Evolutionary conservation across 2,797 vertebrate genomes (phyloP).

Genomic region (Botia almorhae): DNA sequence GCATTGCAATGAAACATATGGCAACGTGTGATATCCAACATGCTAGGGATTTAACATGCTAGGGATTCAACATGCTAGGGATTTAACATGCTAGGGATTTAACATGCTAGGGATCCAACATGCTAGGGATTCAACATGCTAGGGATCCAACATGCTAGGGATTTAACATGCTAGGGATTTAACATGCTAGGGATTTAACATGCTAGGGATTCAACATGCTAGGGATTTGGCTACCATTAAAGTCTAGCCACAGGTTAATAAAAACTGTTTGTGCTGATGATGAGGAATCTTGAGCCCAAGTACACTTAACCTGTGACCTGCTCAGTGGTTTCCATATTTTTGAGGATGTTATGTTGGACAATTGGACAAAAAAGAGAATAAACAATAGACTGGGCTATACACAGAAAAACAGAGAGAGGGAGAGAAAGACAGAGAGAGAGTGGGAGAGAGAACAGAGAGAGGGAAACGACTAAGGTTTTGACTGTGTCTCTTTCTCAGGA

Average conservation of each 20-base stretch:
- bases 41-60: neutral
- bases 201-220: no score
- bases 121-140: no score
- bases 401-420: neutral
- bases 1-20: constrained; percentile 2
- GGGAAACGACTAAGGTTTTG: constrained; percentile 28
- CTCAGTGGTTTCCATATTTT: neutral
- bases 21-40: constrained; percentile 12
- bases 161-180: neutral
- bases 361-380: neutral
- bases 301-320: constrained; percentile 27
- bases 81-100: no score
- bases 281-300: constrained; percentile 1
- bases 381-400: constrained; percentile 7
- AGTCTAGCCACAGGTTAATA: constrained; percentile 43
- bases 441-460: neutral
- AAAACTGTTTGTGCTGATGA: constrained; percentile 20
- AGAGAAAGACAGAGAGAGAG: no score
- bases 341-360: no score
- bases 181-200: no score
- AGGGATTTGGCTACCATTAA: constrained; percentile 37
- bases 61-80: no score
- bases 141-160: no score
- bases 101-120: no score
- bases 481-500: constrained; percentile 56